These are phyloP conservation scores for Cheilosia scutellata DNA, from an alignment of 2,888 invertebrate species.

Conservation along the genomic window DNA sequence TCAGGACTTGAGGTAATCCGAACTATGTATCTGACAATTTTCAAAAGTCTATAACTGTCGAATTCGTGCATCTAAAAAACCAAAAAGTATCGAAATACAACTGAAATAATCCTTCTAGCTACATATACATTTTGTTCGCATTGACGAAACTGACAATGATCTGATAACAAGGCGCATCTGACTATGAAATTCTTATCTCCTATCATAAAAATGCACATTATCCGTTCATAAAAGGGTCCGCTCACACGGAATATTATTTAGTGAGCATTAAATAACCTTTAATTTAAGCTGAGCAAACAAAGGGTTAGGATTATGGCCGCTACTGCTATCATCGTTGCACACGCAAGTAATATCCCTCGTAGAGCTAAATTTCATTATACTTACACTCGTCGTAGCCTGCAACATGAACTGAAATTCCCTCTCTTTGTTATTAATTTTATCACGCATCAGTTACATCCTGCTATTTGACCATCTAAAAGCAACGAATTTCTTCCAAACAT, in stretches of 20 bases:
- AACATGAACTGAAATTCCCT: constrained; percentile 55
- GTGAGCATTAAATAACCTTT: constrained; percentile 15
- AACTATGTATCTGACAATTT: too few species aligned
- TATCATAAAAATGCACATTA: too few species aligned
- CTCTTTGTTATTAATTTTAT: constrained; percentile 72
- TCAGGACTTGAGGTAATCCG: too few species aligned
- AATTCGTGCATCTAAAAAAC: too few species aligned
- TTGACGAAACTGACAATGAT: too few species aligned
- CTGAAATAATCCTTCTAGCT: too few species aligned
- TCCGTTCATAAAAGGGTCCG: background rate
- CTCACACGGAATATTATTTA: background rate
- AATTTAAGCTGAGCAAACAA: background rate
- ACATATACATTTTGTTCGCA: too few species aligned
- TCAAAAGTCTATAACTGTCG: too few species aligned
- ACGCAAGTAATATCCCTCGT: constrained; percentile 27
- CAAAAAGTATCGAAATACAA: too few species aligned
- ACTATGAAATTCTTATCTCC: too few species aligned
- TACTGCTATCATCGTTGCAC: constrained; percentile 13
- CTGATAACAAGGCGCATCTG: too few species aligned
- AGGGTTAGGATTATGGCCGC: background rate
- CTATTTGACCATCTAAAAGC: constrained; percentile 68
- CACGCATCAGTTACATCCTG: constrained; percentile 72
- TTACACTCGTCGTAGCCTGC: constrained; percentile 26
- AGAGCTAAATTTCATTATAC: constrained; percentile 24
- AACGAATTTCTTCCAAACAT: constrained; percentile 66